phyloP scores from a whole-genome alignment of 2,888 invertebrate genomes.

The Cheiracanthium punctorium region DNA sequence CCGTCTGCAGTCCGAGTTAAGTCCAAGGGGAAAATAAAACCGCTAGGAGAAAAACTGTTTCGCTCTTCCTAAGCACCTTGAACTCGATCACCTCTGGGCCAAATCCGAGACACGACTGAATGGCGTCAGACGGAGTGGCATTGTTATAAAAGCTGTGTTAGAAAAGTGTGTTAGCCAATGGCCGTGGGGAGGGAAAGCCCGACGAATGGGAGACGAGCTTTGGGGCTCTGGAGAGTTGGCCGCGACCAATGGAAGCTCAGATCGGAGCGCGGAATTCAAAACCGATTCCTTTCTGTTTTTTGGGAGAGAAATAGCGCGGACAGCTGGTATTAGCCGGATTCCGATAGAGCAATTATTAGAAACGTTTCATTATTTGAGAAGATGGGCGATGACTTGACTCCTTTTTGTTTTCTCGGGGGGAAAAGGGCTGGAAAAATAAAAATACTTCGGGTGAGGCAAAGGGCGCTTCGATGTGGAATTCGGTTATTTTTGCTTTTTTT shows the following conservation, averaged over 20 bases:
- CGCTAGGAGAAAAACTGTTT: not conserved
- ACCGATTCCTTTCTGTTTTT: not conserved
- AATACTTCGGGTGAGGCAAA: too few species aligned
- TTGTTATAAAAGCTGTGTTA: conserved; percentile 37
- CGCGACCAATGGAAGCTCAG: conserved; percentile 12
- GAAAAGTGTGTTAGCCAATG: conserved; percentile 37
- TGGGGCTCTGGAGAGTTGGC: not conserved
- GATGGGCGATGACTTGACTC: too few species aligned
- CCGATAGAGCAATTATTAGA: too few species aligned
- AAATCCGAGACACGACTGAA: conserved; percentile 38
- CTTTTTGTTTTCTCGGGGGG: too few species aligned
- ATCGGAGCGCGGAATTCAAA: conserved; percentile 29
- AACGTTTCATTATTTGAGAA: too few species aligned
- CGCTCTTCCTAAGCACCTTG: conserved; percentile 15
- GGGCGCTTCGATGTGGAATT: too few species aligned
- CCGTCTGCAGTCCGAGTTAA: not conserved
- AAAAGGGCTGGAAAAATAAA: too few species aligned
- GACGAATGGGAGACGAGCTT: conserved; percentile 10
- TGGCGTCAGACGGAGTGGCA: conserved; percentile 33
- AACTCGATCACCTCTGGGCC: conserved; percentile 43
- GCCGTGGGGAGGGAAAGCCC: not conserved
- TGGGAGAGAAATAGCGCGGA: too few species aligned
- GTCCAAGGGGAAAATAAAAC: not conserved
- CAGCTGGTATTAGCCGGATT: too few species aligned
- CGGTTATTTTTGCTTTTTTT: too few species aligned